Base-by-base conservation (phyloP, 2,888 invertebrate species). In the Salpingus planirostris region DNA sequence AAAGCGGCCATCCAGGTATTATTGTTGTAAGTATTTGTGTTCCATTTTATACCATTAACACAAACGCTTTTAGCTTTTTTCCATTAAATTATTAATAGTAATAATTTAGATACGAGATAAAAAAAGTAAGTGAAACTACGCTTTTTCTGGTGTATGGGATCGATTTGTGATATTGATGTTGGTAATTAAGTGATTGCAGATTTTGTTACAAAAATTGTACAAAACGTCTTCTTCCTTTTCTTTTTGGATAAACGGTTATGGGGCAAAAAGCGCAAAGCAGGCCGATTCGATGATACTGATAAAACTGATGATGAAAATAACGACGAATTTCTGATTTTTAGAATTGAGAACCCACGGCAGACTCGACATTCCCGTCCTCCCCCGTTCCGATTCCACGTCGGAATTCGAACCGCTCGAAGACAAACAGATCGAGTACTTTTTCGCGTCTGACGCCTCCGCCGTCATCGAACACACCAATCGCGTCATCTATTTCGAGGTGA, bases 391-490 rank as follows among this genome's bases (percentile, higher is more conserved):
- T 40, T 88, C 88, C 45, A 90, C 90, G 37, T 85, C 91, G 2
- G 90, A 92, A 60, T 90, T 95, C 60, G 82, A 89, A 62, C 92
- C 93, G 0, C 71, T 91, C 46, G 90, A 91, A 55, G 84, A 88
- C 55, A 82, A 84, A 55, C 88, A 89, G 67, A 91, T 96, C 27
- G 98, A 98, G 67, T 98, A 97, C 65, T 98, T 97, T 72, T 95
- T 99, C 67, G 97, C 98, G 11, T 97, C 96, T 3, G 98, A 98
- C 71, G 97, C 98, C 14, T 92, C 93, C 41, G 97, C 98, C 42
- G 88, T 99, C 35, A 96, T 99, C 62, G 98, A 99, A 61, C 97
- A 98, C 65, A 99, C 98, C 6, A 97, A 98, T 65, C 80, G 96
- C 50, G 98, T 99, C 23, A 87, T 99, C 49, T 98, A 90, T 62